phyloP scores from a whole-genome alignment of 2,888 invertebrate species.

The Catonia carolina region DNA sequence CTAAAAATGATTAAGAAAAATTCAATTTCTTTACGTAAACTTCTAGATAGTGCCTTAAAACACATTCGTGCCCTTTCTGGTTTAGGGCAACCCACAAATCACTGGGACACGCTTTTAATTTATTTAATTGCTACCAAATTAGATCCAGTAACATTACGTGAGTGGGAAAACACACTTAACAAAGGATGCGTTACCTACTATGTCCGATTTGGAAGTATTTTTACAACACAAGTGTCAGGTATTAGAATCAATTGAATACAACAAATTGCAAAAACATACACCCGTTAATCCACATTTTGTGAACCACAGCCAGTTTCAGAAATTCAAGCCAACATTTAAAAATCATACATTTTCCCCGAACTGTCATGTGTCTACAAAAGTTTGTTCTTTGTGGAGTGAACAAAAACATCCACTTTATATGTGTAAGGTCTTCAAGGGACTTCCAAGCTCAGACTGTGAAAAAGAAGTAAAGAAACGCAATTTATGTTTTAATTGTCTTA shows the following conservation, averaged over 20 bases:
- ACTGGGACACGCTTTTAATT: constrained; percentile 33
- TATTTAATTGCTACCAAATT: constrained; percentile 33
- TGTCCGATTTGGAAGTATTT: constrained; percentile 28
- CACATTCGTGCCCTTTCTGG: constrained; percentile 32
- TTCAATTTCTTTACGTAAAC: constrained; percentile 23
- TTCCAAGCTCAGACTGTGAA: neutral
- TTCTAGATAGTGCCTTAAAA: constrained; percentile 30
- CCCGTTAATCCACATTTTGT: too few species aligned
- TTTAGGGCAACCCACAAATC: constrained; percentile 29
- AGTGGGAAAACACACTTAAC: constrained; percentile 30
- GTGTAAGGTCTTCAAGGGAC: neutral
- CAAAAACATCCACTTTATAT: neutral
- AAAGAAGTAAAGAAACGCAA: neutral
- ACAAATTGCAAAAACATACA: neutral
- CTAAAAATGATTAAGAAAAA: neutral
- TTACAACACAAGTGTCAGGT: constrained; percentile 27
- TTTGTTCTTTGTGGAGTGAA: neutral
- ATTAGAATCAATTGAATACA: constrained; percentile 19
- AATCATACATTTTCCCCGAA: neutral
- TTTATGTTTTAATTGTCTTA: neutral
- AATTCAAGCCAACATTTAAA: neutral
- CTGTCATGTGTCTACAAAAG: neutral
- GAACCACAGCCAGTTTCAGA: too few species aligned
- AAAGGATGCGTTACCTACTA: constrained; percentile 13
- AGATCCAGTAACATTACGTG: constrained; percentile 28